These are phyloP conservation scores for Rhopalosiphum maidis DNA, from an alignment of 1,140 invertebrate genomes.

Conservation along the genomic window DNA sequence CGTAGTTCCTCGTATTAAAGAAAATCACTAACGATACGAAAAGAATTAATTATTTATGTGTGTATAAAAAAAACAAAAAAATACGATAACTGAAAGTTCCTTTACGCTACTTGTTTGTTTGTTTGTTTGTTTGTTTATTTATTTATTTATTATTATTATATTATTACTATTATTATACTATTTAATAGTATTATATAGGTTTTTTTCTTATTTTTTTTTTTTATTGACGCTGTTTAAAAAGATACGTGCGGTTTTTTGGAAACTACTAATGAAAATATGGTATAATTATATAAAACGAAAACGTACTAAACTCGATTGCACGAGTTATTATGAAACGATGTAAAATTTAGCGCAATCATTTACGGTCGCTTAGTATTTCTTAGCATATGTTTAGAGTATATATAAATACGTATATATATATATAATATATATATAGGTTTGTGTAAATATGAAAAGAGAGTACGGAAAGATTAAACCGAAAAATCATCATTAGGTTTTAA, in stretches of 20 bases:
- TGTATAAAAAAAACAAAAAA: slow-evolving; percentile 54
- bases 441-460: slow-evolving; percentile 53
- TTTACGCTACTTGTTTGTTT: slow-evolving; percentile 55
- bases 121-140: slow-evolving; percentile 8
- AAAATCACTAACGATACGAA: slow-evolving; percentile 38
- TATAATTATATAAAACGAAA: slow-evolving; percentile 1
- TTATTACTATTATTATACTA: slow-evolving; percentile 7
- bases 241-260: slow-evolving; percentile 43
- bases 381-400: slow-evolving; percentile 44
- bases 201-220: slow-evolving; percentile 37
- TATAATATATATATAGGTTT: slow-evolving; percentile 48
- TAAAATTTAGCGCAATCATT: slow-evolving; percentile 42
- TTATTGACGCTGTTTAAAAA: slow-evolving; percentile 33
- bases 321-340: slow-evolving; percentile 33
- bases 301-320: slow-evolving; percentile 8
- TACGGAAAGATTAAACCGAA: slow-evolving; percentile 38
- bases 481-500: slow-evolving; percentile 56
- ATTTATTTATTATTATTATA: slow-evolving; percentile 1
- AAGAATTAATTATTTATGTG: slow-evolving; percentile 39
- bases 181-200: slow-evolving; percentile 34
- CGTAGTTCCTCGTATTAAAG: slow-evolving; percentile 53
- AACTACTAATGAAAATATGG: slow-evolving; percentile 6
- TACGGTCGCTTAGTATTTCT: slow-evolving; percentile 39
- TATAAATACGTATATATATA: slow-evolving; percentile 24
- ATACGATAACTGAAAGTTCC: slow-evolving; percentile 57